Evolutionary conservation across 2,888 invertebrate species (phyloP).

Genomic region (Allophyes oxyacanthae): DNA sequence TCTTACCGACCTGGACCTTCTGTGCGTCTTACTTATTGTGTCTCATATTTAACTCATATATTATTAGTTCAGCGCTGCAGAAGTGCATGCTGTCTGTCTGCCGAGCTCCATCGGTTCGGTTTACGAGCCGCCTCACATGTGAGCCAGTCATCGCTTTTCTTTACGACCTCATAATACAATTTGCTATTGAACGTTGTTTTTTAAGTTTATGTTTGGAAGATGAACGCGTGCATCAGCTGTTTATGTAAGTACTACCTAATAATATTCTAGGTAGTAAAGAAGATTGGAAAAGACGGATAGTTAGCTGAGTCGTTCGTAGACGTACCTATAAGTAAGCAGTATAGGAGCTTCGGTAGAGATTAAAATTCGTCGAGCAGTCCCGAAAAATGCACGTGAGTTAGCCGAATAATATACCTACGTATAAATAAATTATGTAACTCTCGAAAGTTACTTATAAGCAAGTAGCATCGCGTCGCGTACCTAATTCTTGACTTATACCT

Average conservation of each 20-base stretch:
- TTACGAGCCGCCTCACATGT: conserved; percentile 38
- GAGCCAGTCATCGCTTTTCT: conserved; percentile 36
- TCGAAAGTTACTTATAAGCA: too few species aligned
- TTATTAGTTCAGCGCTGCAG: conserved; percentile 33
- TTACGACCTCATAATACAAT: conserved; percentile 43
- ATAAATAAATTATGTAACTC: too few species aligned
- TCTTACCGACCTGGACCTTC: background rate
- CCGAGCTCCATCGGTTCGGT: conserved; percentile 22
- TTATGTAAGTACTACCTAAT: conserved; percentile 14
- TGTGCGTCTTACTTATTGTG: background rate
- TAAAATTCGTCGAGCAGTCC: too few species aligned
- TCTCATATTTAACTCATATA: conserved; percentile 14
- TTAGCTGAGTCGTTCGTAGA: background rate
- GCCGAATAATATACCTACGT: too few species aligned
- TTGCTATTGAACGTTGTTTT: conserved; percentile 25
- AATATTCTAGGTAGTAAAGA: conserved; percentile 8
- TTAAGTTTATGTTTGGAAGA: conserved; percentile 13
- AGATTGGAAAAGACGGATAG: conserved; percentile 13
- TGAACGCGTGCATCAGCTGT: conserved; percentile 25
- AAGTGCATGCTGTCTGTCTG: conserved; percentile 40
- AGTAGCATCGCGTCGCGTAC: too few species aligned
- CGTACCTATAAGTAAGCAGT: too few species aligned
- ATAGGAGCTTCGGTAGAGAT: too few species aligned
- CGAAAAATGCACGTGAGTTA: too few species aligned
- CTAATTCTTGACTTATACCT: too few species aligned